Base-by-base conservation (phyloP, 2,797 vertebrate species). In the Acipenser ruthenus region DNA sequence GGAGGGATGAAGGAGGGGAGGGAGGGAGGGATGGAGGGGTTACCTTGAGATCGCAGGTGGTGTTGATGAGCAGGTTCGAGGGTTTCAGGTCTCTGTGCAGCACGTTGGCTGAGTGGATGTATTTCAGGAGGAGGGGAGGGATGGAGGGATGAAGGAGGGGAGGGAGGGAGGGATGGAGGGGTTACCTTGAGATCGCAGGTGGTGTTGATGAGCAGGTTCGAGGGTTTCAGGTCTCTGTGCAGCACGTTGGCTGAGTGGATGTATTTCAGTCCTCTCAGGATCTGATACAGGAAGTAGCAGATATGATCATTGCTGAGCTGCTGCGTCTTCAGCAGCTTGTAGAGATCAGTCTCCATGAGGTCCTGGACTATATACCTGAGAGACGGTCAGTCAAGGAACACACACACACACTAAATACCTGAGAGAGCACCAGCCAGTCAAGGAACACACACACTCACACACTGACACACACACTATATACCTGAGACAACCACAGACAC, bases 261-360 rank as follows among this genome's bases (percentile, higher is more conserved):
- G 80, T 97, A 98, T 82, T 96, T 97, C 78, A 97, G 92, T 62
- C 94, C 95, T 68, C 95, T 80, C 4, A 97, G 89, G 55, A 98
- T 96, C 75, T 97, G 95, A 83, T 97, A 98, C 4, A 98, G 91
- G 86, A 98, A 97, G 83, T 96, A 98, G 77, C 95, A 96, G 69
- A 94, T 85, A 60, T 97, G 95, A 80, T 97, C 94, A 2, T 95
- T 90, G 70, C 94, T 96, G 65, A 98, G 79, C 64, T 88, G 92
- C 70, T 98, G 95, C 1, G 83, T 80, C 71, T 96, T 97, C 78
- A 97, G 91, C 85, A 98, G 82, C 81, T 97, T 97, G 89, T 97
- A 97, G 3, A 98, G 86, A 80, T 98, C 95, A 0, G 94, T 96
- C 83, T 97, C 95, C 95, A 97, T 97, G 82, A 98, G 87, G 73